Evolutionary conservation across 2,113 vertebrate species (phyloP).

Genomic region (Hydropotes inermis): DNA sequence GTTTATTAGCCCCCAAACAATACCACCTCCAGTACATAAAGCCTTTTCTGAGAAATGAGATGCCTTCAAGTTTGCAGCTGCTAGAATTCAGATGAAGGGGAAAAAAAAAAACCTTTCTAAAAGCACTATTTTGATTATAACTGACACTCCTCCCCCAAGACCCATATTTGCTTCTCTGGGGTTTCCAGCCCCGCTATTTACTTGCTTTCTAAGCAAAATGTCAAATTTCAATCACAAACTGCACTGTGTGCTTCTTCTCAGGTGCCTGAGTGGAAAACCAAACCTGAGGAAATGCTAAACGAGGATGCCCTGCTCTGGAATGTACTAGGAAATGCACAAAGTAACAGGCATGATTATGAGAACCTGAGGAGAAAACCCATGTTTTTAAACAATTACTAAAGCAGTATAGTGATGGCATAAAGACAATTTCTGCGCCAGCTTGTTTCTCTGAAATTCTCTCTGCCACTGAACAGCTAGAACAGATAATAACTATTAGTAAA

Average conservation of each 20-base stretch:
- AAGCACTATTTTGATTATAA: conserved; percentile 25
- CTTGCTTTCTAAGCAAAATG: conserved; percentile 38
- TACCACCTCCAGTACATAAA: conserved; percentile 20
- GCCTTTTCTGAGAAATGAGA: conserved; percentile 36
- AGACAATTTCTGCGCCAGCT: conserved; percentile 92
- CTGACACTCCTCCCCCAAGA: not conserved
- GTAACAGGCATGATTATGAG: conserved; percentile 59
- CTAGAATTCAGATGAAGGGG: not conserved
- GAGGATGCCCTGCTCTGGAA: conserved; percentile 55
- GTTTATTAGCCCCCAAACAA: conserved; percentile 63
- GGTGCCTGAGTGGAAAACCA: not conserved
- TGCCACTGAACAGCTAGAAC: conserved; percentile 93
- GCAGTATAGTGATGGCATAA: conserved; percentile 86
- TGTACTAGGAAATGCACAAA: conserved; percentile 35
- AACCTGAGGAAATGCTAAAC: not conserved
- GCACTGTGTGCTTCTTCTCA: not conserved
- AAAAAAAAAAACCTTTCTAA: not conserved
- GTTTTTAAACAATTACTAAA: conserved; percentile 85
- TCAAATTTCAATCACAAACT: not conserved
- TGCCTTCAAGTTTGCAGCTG: conserved; percentile 55
- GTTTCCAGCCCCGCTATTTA: not conserved
- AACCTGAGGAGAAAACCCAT: conserved; percentile 67
- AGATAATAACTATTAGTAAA: conserved; percentile 99
- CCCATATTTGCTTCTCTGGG: not conserved
- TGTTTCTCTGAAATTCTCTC: conserved; percentile 87